A percentile compares a stretch with the other conserved stretches of the same genome.
Conservation (phyloP, 2,888 invertebrate species). For the Athalia cordata region DNA sequence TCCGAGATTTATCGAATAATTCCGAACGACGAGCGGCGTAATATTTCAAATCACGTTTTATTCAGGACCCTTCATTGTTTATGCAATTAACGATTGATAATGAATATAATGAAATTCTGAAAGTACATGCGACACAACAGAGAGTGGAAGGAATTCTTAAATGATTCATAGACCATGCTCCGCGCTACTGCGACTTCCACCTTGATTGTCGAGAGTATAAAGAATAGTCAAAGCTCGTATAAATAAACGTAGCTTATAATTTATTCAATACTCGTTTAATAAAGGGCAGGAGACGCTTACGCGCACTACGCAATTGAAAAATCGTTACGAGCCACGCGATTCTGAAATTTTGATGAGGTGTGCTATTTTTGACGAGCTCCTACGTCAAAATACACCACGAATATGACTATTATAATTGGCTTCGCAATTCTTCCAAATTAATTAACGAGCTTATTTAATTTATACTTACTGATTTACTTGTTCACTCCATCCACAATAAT, state of each 20-base stretch:
- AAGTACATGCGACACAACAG: background rate
- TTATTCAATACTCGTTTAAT: constrained; percentile 22
- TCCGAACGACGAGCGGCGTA: constrained; percentile 2
- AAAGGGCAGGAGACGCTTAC: constrained; percentile 14
- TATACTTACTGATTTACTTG: too few relatives aligned
- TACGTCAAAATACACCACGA: background rate
- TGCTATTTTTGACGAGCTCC: constrained; percentile 22
- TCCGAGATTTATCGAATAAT: constrained; percentile 8
- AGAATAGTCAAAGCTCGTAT: background rate
- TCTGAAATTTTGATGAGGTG: constrained; percentile 34
- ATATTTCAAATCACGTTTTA: constrained; percentile 20
- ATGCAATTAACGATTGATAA: background rate
- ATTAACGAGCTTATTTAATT: too few relatives aligned
- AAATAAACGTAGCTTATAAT: background rate
- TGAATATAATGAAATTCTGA: background rate
- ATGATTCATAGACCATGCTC: background rate
- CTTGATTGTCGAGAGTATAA: background rate
- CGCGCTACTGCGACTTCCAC: background rate
- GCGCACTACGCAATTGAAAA: constrained; percentile 22
- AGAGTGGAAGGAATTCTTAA: background rate
- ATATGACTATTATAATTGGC: too few relatives aligned
- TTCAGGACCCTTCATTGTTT: background rate
- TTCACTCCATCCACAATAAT: too few relatives aligned
- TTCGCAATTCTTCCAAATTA: too few relatives aligned
- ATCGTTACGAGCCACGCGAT: constrained; percentile 21